Evolutionary conservation across 2,888 invertebrate species (phyloP).

Genomic region (Temnothorax ravouxi): DNA sequence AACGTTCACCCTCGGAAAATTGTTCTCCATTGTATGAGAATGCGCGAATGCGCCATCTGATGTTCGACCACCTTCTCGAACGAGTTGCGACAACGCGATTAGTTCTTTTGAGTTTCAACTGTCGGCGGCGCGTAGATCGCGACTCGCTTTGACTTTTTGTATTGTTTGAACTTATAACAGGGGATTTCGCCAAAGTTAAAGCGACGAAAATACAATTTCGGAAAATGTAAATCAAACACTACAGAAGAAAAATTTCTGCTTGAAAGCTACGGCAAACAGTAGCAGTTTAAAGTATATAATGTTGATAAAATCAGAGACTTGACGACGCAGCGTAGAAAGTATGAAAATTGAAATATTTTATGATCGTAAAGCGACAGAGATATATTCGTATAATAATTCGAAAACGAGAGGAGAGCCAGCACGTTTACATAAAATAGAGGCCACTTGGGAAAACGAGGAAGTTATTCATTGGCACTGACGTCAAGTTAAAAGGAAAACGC

Average conservation of each 20-base stretch:
- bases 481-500: conserved; percentile 27
- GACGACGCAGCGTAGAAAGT: not conserved
- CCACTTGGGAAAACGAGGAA: not conserved
- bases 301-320: not conserved
- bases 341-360: not conserved
- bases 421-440: conserved; percentile 7
- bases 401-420: not conserved
- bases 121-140: not conserved
- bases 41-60: conserved; percentile 1
- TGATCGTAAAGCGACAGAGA: not conserved
- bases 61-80: not conserved
- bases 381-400: conserved; percentile 20
- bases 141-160: not conserved
- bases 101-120: conserved; percentile 44
- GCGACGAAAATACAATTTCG: not conserved
- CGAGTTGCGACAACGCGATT: conserved; percentile 4
- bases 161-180: not conserved
- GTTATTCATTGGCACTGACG: conserved; percentile 26
- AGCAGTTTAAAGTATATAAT: not conserved
- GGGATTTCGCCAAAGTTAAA: conserved; percentile 1
- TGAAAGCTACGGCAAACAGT: not conserved
- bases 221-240: not conserved
- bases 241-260: not conserved
- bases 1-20: conserved; percentile 51
- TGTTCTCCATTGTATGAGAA: conserved; percentile 52